A percentile compares a stretch with the other conserved stretches of the same genome.
These are phyloP conservation scores for Dicentrarchus labrax DNA, from an alignment of 2,113 vertebrate species.

Conservation along the genomic window DNA sequence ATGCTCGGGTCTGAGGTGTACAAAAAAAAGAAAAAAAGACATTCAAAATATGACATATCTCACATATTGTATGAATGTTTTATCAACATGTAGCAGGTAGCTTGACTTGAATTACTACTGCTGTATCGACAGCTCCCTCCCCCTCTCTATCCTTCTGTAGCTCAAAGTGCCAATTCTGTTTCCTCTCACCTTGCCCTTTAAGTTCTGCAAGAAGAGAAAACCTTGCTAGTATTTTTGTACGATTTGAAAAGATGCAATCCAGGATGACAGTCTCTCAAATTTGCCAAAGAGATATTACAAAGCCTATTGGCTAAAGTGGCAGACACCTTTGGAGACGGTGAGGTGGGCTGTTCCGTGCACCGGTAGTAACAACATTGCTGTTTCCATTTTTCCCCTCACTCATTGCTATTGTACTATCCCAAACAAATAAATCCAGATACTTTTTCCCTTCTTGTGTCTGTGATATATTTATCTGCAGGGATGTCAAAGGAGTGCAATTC, in stretches of 20 bases:
- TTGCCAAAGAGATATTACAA: conserved; percentile 79
- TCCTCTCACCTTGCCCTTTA: conserved; percentile 70
- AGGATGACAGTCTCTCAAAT: conserved; percentile 60
- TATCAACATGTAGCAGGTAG: conserved; percentile 76
- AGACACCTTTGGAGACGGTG: conserved; percentile 65
- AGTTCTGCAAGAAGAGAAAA: conserved; percentile 66
- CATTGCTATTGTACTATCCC: conserved; percentile 80
- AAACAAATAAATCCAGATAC: conserved; percentile 82
- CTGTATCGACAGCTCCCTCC: conserved; percentile 67
- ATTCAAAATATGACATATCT: conserved; percentile 55
- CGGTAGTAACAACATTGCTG: conserved; percentile 74
- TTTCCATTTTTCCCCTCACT: conserved; percentile 66
- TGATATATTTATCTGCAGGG: conserved; percentile 30
- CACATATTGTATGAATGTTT: conserved; percentile 77
- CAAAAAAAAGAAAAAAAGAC: conserved; percentile 32
- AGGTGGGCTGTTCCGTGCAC: conserved; percentile 71
- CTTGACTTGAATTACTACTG: conserved; percentile 79
- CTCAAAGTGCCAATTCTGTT: conserved; percentile 74
- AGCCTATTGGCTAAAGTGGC: conserved; percentile 66
- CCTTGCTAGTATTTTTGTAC: conserved; percentile 77
- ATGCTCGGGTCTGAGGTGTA: conserved; percentile 50
- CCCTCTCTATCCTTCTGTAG: conserved; percentile 59
- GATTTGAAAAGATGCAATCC: conserved; percentile 56
- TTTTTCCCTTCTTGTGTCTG: conserved; percentile 70
- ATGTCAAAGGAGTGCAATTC: background rate